Evolutionary conservation across 2,888 invertebrate species (phyloP).

Genomic region (Doris montereyensis): DNA sequence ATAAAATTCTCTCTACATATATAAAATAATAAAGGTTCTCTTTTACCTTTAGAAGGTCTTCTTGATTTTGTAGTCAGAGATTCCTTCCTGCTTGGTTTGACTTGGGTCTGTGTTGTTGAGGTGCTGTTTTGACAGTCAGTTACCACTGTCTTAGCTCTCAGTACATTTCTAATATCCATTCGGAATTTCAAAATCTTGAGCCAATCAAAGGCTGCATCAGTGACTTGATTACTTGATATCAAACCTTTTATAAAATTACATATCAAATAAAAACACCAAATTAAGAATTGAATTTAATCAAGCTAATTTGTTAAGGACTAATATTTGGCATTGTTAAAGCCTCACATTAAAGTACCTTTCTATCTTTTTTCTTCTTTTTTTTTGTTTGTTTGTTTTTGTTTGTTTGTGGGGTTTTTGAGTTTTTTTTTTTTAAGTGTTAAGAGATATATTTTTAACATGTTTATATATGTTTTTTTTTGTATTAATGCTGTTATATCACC

Average conservation of each 20-base stretch:
- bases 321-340: too few species aligned
- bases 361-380: too few species aligned
- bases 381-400: too few species aligned
- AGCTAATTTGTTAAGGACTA: not conserved
- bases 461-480: too few species aligned
- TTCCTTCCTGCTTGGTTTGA: slow-evolving; percentile 8
- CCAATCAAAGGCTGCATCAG: slow-evolving; percentile 64
- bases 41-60: slow-evolving; percentile 32
- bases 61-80: slow-evolving; percentile 26
- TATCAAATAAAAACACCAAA: not conserved
- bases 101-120: slow-evolving; percentile 35
- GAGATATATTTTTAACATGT: too few species aligned
- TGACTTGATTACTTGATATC: slow-evolving; percentile 33
- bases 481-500: too few species aligned
- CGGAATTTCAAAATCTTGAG: slow-evolving; percentile 63
- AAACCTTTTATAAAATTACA: slow-evolving; percentile 28
- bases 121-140: slow-evolving; percentile 47
- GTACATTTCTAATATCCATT: slow-evolving; percentile 67
- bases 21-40: not conserved
- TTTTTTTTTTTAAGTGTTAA: too few species aligned
- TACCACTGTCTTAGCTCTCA: slow-evolving; percentile 66
- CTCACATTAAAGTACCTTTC: too few species aligned
- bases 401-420: too few species aligned
- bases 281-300: not conserved
- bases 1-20: too few species aligned